A percentile compares a stretch with the other conserved stretches of the same genome.
Conservation (phyloP, 1,140 invertebrate species). For the Dolichoris vasculosae region DNA sequence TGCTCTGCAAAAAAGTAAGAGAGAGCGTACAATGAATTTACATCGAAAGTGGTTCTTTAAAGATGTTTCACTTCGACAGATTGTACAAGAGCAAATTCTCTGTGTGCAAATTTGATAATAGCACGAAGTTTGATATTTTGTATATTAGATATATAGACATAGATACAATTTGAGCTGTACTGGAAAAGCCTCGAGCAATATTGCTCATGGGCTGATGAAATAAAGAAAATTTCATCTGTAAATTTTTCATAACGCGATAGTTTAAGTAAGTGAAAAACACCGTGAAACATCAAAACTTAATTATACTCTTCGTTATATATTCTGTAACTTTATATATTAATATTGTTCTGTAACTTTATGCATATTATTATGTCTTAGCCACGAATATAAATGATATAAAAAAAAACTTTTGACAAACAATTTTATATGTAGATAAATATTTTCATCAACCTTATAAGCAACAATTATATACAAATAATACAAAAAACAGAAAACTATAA, state of each 20-base stretch:
- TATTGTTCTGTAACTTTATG: background rate
- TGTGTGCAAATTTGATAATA: slow-evolving; percentile 34
- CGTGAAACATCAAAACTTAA: background rate
- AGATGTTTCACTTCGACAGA: slow-evolving; percentile 34
- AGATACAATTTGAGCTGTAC: background rate
- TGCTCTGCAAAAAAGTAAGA: slow-evolving; percentile 47
- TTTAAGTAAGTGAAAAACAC: slow-evolving; percentile 2
- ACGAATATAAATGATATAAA: background rate
- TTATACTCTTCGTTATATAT: background rate
- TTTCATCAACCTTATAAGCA: background rate
- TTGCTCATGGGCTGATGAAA: slow-evolving; percentile 20
- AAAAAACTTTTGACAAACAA: slow-evolving; percentile 4
- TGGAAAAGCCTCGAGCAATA: background rate
- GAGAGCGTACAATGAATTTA: slow-evolving; percentile 66
- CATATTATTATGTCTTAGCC: background rate
- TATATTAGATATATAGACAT: background rate
- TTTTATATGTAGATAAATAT: background rate
- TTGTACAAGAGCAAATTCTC: slow-evolving; percentile 28
- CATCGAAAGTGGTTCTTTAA: slow-evolving; percentile 74
- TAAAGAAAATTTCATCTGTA: slow-evolving; percentile 37
- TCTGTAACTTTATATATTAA: background rate
- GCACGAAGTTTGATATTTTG: background rate
- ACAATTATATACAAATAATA: background rate
- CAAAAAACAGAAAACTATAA: background rate
- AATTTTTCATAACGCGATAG: background rate